phyloP scores from a whole-genome alignment of 2,113 vertebrate genomes.

The Cranoglanis bouderius region DNA sequence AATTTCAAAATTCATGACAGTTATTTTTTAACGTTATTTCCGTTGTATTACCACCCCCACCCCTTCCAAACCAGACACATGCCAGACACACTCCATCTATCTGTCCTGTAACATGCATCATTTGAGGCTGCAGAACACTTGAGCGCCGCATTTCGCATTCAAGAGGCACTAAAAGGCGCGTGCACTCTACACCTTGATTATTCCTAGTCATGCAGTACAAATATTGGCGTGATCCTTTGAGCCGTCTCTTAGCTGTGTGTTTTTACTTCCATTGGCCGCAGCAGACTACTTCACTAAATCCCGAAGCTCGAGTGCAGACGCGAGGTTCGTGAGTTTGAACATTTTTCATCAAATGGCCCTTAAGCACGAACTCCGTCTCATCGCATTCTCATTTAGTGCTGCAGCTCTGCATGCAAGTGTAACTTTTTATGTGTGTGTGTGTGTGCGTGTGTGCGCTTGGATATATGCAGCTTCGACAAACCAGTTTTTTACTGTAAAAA shows the following conservation, averaged over 20 bases:
- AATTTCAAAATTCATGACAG: background rate
- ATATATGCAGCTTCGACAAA: background rate
- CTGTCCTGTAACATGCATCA: constrained; percentile 49
- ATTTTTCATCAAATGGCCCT: constrained; percentile 73
- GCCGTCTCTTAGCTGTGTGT: constrained; percentile 83
- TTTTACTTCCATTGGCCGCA: constrained; percentile 81
- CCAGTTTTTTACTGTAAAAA: background rate
- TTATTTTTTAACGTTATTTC: background rate
- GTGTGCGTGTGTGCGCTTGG: background rate
- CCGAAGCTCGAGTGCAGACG: constrained; percentile 78
- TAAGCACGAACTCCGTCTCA: constrained; percentile 79
- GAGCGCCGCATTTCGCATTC: constrained; percentile 83
- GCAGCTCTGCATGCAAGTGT: constrained; percentile 63
- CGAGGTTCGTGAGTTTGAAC: constrained; percentile 77
- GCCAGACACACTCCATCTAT: constrained; percentile 52
- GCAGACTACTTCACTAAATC: constrained; percentile 85
- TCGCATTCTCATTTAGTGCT: constrained; percentile 64
- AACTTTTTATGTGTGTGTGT: background rate
- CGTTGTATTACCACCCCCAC: background rate
- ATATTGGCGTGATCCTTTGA: constrained; percentile 98
- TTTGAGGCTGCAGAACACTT: constrained; percentile 76
- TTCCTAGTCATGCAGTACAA: constrained; percentile 99
- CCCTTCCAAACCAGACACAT: constrained; percentile 54
- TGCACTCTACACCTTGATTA: constrained; percentile 89
- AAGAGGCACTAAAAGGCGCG: constrained; percentile 81